Evolutionary conservation across 2,113 vertebrate genomes (phyloP).

Genomic region (Leptocoma aspasia): DNA sequence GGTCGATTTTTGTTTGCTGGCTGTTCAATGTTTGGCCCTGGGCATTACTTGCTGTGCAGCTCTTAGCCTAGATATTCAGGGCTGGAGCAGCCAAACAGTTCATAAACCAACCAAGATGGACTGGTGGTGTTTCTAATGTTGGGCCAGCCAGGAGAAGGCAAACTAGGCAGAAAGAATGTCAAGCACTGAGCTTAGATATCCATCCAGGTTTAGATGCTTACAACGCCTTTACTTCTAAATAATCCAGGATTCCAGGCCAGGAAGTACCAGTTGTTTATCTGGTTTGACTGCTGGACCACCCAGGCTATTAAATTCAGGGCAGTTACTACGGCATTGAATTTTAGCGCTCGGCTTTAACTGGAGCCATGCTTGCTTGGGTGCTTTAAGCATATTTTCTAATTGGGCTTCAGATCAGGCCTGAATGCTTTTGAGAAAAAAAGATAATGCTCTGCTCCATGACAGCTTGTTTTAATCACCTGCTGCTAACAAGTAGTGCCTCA

Average conservation of each 20-base stretch:
- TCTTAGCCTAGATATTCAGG: background rate
- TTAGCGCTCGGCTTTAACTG: background rate
- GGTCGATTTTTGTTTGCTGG: background rate
- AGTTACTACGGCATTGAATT: background rate
- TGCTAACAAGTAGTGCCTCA: background rate
- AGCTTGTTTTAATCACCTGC: conserved; percentile 1
- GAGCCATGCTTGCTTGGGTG: background rate
- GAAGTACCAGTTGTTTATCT: background rate
- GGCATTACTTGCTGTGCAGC: rapidly evolving
- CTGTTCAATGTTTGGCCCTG: background rate
- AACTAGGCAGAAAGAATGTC: background rate
- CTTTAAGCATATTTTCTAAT: background rate
- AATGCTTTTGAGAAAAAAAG: background rate
- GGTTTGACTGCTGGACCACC: background rate
- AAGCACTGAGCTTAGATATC: background rate
- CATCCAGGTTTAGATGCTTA: background rate
- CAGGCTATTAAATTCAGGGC: background rate
- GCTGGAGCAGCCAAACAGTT: background rate
- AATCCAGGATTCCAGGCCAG: background rate
- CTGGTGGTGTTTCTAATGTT: background rate
- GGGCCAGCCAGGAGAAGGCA: background rate
- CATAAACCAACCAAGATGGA: background rate
- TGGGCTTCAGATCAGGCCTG: background rate
- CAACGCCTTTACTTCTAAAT: background rate
- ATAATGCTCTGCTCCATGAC: background rate